These are phyloP conservation scores for Trinectes maculatus DNA, from an alignment of 2,113 vertebrate genomes.

Conservation along the genomic window DNA sequence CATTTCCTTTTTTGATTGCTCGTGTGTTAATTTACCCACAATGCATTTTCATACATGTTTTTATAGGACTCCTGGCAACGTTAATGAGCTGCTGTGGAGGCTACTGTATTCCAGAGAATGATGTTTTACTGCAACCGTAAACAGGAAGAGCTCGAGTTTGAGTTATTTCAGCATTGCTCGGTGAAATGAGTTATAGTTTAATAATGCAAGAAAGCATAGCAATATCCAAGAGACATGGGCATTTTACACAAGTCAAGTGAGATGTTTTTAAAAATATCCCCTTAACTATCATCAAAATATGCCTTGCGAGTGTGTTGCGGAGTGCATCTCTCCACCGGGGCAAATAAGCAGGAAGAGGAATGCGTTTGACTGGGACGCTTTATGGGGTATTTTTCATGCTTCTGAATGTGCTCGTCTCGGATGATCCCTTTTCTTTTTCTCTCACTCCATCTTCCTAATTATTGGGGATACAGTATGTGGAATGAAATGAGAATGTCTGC, in stretches of 20 bases:
- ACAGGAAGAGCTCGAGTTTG: constrained; percentile 49
- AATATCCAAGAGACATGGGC: constrained; percentile 64
- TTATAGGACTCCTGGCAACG: constrained; percentile 43
- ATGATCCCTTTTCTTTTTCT: constrained; percentile 38
- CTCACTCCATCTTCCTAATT: constrained; percentile 53
- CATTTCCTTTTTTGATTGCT: constrained; percentile 9
- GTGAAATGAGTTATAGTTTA: constrained; percentile 77
- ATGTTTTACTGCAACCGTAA: constrained; percentile 61
- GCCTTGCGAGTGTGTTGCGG: constrained; percentile 50
- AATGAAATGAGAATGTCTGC: constrained; percentile 51
- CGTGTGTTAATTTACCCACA: constrained; percentile 31
- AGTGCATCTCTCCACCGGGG: constrained; percentile 46
- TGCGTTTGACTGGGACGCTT: constrained; percentile 58
- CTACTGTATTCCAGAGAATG: constrained; percentile 38
- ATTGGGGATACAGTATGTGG: constrained; percentile 27
- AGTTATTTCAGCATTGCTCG: constrained; percentile 63
- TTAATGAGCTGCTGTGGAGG: constrained; percentile 54
- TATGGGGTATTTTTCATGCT: constrained; percentile 49
- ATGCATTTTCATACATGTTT: constrained; percentile 33
- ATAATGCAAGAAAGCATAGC: constrained; percentile 71
- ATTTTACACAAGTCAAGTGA: constrained; percentile 64
- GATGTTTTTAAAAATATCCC: constrained; percentile 63
- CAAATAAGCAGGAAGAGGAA: constrained; percentile 59
- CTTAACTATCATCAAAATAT: constrained; percentile 67
- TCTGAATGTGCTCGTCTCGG: constrained; percentile 52